A percentile compares a stretch with the other conserved stretches of the same genome.
These are phyloP conservation scores for Adrianichthys oophorus DNA, from an alignment of 2,797 vertebrate genomes.

Conservation along the genomic window DNA sequence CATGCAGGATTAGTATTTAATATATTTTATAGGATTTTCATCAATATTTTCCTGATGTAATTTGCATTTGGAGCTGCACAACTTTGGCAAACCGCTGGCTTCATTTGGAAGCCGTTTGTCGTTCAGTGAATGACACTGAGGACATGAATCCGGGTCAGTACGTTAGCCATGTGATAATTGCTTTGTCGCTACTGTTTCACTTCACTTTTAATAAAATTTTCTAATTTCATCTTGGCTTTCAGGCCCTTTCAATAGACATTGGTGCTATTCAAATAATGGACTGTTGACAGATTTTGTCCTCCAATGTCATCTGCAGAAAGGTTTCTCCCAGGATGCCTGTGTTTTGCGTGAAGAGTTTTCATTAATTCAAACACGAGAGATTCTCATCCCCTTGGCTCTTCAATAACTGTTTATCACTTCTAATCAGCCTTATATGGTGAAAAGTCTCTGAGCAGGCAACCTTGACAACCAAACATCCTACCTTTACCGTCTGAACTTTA, in stretches of 20 bases:
- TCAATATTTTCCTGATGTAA: conserved; percentile 49
- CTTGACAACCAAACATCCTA: conserved; percentile 20
- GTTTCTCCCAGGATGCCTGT: conserved; percentile 34
- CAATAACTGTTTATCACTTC: conserved; percentile 8
- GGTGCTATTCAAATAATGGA: conserved; percentile 69
- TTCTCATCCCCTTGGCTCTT: conserved; percentile 13
- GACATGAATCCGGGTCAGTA: conserved; percentile 47
- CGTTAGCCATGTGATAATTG: conserved; percentile 59
- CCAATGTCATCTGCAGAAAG: conserved; percentile 48
- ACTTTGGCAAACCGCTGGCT: conserved; percentile 52
- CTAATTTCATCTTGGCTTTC: conserved; percentile 68
- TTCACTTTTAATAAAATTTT: conserved; percentile 74
- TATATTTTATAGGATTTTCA: conserved; percentile 62
- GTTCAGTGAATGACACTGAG: conserved; percentile 43
- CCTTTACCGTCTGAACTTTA: conserved; percentile 24
- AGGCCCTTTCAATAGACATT: conserved; percentile 71
- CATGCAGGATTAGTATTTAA: conserved; percentile 60
- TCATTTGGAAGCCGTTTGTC: conserved; percentile 44
- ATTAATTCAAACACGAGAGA: background rate
- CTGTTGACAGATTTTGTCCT: conserved; percentile 37
- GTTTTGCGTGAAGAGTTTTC: conserved; percentile 43
- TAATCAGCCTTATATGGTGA: conserved; percentile 36
- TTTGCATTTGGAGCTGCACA: conserved; percentile 57
- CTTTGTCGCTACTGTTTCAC: conserved; percentile 66
- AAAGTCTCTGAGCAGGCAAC: conserved; percentile 14